Base-by-base conservation (phyloP, 1,140 invertebrate species). In the Condylostylus longicornis region DNA sequence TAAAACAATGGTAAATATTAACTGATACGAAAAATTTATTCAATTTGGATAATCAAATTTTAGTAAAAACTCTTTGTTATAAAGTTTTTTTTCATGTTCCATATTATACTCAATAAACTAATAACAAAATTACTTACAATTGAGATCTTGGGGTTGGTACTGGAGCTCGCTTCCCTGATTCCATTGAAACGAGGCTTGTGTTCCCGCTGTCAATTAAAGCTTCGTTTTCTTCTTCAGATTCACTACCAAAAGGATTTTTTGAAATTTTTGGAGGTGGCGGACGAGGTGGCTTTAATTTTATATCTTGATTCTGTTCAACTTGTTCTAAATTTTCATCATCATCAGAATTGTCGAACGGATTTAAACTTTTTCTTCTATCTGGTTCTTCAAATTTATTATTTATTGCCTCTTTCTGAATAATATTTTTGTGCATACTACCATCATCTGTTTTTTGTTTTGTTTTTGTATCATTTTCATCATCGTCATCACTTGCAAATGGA, bases 221-320 rank as follows among this genome's bases (percentile, higher is more conserved):
- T 3, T 67, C 62, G 32, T 72, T 66, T 37, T 74, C 70, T 30
- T 77, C 73, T 2, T 74, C 70, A 33, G 72, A 71, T 37, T 71
- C 72, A 36, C 69, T 71, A 19, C 71, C 78, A 58, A 85, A 85
- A 2, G 81, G 79, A 68, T 83, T 84, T 4, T 65, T 70, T 42
- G 61, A 66, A 19, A 45, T 46, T 18, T 42, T 41, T 19, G 41
- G 40, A 41, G 46, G 49, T 14, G 43, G 46, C 27, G 46, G 46
- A 15, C 46, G 29, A 18, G 46, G 49, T 43, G 49, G 49, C 17
- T 42, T 41, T 9, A 49, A 17, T 29, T 45, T 43, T 13, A 8
- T 36, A 29, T 30, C 18, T 31, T 14, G 18, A 28, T 40, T 54
- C 52, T n/a, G n/a, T n/a, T n/a, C n/a, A n/a, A n/a, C n/a, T n/a